phyloP scores from a whole-genome alignment of 2,113 vertebrate genomes.

The Cheilinus undulatus region DNA sequence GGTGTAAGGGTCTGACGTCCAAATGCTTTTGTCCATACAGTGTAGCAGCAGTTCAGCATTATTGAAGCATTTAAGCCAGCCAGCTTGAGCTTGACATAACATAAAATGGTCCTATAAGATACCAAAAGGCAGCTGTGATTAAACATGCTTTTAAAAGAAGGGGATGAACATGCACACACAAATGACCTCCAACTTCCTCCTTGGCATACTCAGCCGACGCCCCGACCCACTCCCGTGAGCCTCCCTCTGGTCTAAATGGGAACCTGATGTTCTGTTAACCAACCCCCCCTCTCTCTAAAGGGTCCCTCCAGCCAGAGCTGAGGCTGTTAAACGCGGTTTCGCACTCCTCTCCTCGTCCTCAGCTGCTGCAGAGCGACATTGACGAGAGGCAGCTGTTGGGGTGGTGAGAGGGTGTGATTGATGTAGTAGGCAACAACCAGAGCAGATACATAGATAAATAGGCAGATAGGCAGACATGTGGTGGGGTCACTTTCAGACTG shows the following conservation, averaged over 20 bases:
- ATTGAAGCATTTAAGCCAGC: no score
- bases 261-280: constrained; percentile 78
- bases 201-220: constrained; percentile 50
- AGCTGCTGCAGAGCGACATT: constrained; percentile 66
- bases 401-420: constrained; percentile 58
- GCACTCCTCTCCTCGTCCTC: constrained; percentile 59
- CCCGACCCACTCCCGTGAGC: constrained; percentile 58
- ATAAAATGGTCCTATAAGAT: no score
- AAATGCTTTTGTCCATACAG: no score
- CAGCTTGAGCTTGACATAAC: no score
- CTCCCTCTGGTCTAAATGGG: constrained; percentile 69
- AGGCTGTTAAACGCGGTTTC: constrained; percentile 61
- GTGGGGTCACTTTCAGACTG: constrained; percentile 22
- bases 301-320: constrained; percentile 34
- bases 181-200: constrained; percentile 64
- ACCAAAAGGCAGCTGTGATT: constrained; percentile 19
- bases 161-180: constrained; percentile 26
- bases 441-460: constrained; percentile 47
- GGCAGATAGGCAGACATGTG: constrained; percentile 36
- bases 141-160: background rate
- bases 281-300: background rate
- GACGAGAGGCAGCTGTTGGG: constrained; percentile 76
- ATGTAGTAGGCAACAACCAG: constrained; percentile 54
- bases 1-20: no score
- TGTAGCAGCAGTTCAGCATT: no score